phyloP scores from a whole-genome alignment of 2,797 vertebrate genomes.

The Eurystomus glaucurus region DNA sequence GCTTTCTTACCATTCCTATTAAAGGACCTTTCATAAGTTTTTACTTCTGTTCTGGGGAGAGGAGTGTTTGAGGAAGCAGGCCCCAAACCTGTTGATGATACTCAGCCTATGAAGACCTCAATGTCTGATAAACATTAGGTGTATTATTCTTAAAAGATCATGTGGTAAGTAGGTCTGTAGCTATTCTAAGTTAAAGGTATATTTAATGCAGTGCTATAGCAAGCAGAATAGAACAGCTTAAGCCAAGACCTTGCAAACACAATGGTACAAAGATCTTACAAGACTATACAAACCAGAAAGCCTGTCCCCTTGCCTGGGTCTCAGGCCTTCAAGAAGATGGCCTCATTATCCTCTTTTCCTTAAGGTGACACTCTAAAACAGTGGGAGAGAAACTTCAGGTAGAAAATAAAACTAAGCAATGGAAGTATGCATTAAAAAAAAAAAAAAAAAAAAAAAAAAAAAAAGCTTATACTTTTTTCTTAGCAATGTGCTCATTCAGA shows the following conservation, averaged over 20 bases:
- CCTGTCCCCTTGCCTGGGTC: neutral
- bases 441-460: too few relatives aligned
- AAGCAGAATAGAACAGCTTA: neutral
- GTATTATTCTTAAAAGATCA: neutral
- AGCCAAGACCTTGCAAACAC: neutral
- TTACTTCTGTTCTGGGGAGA: neutral
- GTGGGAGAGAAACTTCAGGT: neutral
- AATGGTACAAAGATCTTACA: neutral
- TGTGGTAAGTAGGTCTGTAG: neutral
- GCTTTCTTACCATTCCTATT: neutral
- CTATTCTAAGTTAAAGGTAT: neutral
- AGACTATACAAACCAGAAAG: neutral
- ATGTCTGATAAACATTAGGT: neutral
- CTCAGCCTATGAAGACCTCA: neutral
- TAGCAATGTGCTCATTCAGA: neutral
- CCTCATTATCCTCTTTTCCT: neutral
- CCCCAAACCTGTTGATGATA: neutral
- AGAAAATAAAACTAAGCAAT: neutral
- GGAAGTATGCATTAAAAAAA: neutral
- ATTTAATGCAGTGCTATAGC: neutral
- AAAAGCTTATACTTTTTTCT: neutral
- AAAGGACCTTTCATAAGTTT: neutral
- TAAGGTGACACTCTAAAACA: neutral
- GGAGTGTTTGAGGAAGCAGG: fast-evolving
- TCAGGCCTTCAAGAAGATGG: neutral